Conservation (phyloP, 2,113 vertebrate species). For the Eulemur rufifrons region DNA sequence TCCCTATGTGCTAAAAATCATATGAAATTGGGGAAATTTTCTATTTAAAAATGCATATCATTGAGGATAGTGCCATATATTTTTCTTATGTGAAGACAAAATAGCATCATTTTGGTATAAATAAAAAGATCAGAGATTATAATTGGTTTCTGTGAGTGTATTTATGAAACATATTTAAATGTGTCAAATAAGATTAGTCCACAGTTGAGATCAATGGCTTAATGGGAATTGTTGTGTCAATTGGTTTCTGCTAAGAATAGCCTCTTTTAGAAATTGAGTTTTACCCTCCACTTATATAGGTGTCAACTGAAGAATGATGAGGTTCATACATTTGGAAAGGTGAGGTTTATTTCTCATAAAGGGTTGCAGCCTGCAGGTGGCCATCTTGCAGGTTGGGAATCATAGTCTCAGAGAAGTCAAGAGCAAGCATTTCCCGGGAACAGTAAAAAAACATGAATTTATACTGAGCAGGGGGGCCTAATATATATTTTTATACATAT, state of each 20-base stretch:
- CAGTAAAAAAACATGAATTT: too few relatives aligned
- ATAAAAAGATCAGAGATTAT: not conserved
- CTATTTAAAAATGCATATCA: not conserved
- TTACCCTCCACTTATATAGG: not conserved
- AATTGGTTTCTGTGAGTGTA: not conserved
- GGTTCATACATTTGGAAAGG: too few relatives aligned
- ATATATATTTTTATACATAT: too few relatives aligned
- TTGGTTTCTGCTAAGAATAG: not conserved
- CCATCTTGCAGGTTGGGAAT: too few relatives aligned
- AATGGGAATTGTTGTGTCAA: not conserved
- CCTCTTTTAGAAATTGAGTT: not conserved
- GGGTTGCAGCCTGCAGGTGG: too few relatives aligned
- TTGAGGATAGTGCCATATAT: not conserved
- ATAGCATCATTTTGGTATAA: not conserved
- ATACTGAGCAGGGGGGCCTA: too few relatives aligned
- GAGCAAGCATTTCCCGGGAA: too few relatives aligned
- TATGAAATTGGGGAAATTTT: not conserved
- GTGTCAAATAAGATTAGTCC: not conserved
- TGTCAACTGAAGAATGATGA: too few relatives aligned
- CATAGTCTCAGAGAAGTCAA: too few relatives aligned
- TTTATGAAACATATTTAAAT: not conserved
- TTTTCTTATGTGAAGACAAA: not conserved
- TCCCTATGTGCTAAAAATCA: not conserved
- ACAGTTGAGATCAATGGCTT: not conserved
- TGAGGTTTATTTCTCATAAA: too few relatives aligned